Evolutionary conservation across 1,140 invertebrate species (phyloP), one percentile per base, ranked within the genome.

Genomic region (Ceratosolen solmsi): DNA sequence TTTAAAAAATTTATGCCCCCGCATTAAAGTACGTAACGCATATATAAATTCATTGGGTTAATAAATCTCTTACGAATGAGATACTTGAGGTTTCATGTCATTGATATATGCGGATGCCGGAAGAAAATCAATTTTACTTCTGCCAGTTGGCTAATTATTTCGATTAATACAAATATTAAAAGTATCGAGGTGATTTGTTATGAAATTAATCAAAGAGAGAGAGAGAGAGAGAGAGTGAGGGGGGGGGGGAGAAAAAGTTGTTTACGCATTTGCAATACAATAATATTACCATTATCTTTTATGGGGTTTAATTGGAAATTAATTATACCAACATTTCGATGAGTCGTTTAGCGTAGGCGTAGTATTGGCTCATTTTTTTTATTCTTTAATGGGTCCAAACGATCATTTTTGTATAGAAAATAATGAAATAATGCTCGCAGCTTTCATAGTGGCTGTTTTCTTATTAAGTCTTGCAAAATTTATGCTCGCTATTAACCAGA

Each of bases 341-440:
- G 30, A 63, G 60, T 36, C 11, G 7, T 1, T 13, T 46, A 33
- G 22, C 27, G 63, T 68, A n/a, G 63, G 63, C 20, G 63, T 68
- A n/a, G 60, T 63, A 63, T 63, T 63, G 30, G 13, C 60, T 63
- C 27, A 63, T 63, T 63, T 33, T 63, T 63, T 68, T 33, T 38
- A 5, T 38, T 38, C n/a, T n/a, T 38, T 68, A 68, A 68, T 68
- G 63, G 63, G 5, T n/a, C 15, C 20, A 15, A 9, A 22, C 22
- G 25, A 33, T 68, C 33, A n/a, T 38, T 68, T 68, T n/a, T 38
- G 30, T n/a, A 68, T 25, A n/a, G 20, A 20, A 38, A 68, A n/a
- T 25, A 68, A 68, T 68, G 63, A 68, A 68, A 38, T 38, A n/a
- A 20, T 20, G 33, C 58, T 9, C 17, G 11, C 9, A n/a, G 20